These are phyloP conservation scores for Beaufortia kweichowensis DNA, from an alignment of 2,113 vertebrate species.

Conservation along the genomic window DNA sequence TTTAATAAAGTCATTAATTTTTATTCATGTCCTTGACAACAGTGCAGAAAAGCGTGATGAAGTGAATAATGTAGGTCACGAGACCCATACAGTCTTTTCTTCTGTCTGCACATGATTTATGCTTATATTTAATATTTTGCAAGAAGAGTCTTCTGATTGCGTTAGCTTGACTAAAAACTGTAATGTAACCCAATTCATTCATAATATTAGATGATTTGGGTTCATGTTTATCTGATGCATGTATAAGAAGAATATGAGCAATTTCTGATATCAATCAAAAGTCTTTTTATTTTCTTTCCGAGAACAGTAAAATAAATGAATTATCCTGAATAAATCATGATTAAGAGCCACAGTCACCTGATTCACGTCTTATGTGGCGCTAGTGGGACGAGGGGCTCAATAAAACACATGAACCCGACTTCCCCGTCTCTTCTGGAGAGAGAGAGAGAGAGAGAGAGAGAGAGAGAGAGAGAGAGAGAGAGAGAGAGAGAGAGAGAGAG, in stretches of 20 bases:
- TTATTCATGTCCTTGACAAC: neutral
- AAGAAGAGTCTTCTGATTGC: too few species aligned
- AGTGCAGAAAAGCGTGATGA: neutral
- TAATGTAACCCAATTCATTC: too few species aligned
- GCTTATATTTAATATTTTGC: neutral
- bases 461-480: too few species aligned
- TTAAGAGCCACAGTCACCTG: constrained; percentile 23
- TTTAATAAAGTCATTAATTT: neutral
- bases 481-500: too few species aligned
- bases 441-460: neutral
- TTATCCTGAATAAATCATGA: constrained; percentile 4
- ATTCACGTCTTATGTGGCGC: neutral
- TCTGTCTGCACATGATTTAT: constrained; percentile 10
- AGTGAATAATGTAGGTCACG: neutral
- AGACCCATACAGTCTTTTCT: neutral
- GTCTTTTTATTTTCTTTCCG: too few species aligned
- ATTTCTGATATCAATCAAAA: neutral
- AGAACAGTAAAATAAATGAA: too few species aligned
- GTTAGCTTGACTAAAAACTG: too few species aligned
- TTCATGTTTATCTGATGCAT: too few species aligned
- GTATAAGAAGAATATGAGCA: too few species aligned
- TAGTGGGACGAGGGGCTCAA: neutral
- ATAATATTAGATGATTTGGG: too few species aligned
- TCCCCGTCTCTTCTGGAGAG: neutral
- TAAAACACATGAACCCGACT: neutral